Base-by-base conservation (phyloP, 2,888 invertebrate species). In the Liodrosophila aerea region DNA sequence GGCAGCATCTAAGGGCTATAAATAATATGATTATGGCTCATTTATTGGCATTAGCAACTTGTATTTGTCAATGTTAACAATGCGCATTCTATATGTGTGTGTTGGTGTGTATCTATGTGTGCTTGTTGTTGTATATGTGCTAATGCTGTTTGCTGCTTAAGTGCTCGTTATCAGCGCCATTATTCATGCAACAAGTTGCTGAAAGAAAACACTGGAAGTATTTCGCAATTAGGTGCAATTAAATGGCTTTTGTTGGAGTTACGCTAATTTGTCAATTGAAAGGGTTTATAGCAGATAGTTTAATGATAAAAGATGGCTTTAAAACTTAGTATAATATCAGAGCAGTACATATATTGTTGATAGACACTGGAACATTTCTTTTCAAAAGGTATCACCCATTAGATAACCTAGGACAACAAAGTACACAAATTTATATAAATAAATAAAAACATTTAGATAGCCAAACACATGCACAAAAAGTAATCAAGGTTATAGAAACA, bases 11-110 rank as follows among this genome's bases (percentile, higher is more conserved):
- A 40, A 49, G 33, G 59, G 75, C 61, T 63, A 77, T 77, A 80
- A 77, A 80, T 77, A 77, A 77, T 80, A 76, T 65, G 75, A 76
- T 80, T 80, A 80, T 77, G 73, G 77, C 67, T 71, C 72, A 68
- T 64, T 73, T 73, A 80, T 70, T 71, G 71, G 67, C 59, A 64
- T 70, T 57, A 64, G 56, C 53, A 64, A 59, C 77, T 75, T 66
- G 69, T 70, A 70, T 80, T 77, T 80, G 77, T 76, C 81, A 80
- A 65, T 61, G 64, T 74, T 78, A 72, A 78, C 71, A 73, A 66
- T 60, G 53, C 65, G 18, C 43, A 31, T 51, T 51, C 13, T 58
- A 45, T 54, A 43, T 56, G 53, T 54, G 53, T 60, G 43, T 59
- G 15, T 50, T 11, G 22, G 56, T 57, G 15, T 31, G 37, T 61